Percentiles rank a stretch among this genome's conserved stretches.
phyloP scores from a whole-genome alignment of 2,113 vertebrate genomes.

The Pygoscelis antarcticus region DNA sequence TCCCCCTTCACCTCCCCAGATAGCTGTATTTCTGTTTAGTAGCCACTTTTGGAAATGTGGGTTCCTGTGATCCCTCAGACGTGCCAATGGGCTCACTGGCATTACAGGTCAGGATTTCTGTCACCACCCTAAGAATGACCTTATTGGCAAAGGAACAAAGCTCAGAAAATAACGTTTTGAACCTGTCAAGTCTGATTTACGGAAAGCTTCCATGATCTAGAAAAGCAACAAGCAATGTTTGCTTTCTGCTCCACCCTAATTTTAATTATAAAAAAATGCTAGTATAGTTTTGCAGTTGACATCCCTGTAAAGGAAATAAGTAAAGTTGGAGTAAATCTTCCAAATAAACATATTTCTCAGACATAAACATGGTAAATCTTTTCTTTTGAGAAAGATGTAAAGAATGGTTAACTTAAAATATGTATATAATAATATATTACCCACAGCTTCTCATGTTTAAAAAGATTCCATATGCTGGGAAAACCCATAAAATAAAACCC shows the following conservation, averaged over 20 bases:
- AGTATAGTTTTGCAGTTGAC: slow-evolving; percentile 37
- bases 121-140: neutral
- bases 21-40: neutral
- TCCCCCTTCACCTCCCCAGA: neutral
- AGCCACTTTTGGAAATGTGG: neutral
- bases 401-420: slow-evolving; percentile 67
- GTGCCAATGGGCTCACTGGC: neutral
- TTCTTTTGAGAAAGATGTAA: slow-evolving; percentile 51
- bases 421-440: slow-evolving; percentile 67
- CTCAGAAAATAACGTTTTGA: slow-evolving; percentile 13
- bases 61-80: neutral
- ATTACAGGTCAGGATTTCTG: neutral
- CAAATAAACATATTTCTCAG: slow-evolving; percentile 48
- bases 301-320: slow-evolving; percentile 30
- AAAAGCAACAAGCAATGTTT: slow-evolving; percentile 37
- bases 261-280: slow-evolving; percentile 57
- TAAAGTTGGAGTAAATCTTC: slow-evolving; percentile 33
- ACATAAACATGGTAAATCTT: slow-evolving; percentile 59
- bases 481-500: slow-evolving; percentile 61
- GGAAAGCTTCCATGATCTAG: slow-evolving; percentile 16
- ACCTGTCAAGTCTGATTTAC: slow-evolving; percentile 54
- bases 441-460: slow-evolving; percentile 66
- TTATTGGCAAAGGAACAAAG: slow-evolving; percentile 6
- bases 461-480: slow-evolving; percentile 69
- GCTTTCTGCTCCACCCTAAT: slow-evolving; percentile 40